Conservation (phyloP, 1,140 invertebrate species). For the Aphelenchoides besseyi region DNA sequence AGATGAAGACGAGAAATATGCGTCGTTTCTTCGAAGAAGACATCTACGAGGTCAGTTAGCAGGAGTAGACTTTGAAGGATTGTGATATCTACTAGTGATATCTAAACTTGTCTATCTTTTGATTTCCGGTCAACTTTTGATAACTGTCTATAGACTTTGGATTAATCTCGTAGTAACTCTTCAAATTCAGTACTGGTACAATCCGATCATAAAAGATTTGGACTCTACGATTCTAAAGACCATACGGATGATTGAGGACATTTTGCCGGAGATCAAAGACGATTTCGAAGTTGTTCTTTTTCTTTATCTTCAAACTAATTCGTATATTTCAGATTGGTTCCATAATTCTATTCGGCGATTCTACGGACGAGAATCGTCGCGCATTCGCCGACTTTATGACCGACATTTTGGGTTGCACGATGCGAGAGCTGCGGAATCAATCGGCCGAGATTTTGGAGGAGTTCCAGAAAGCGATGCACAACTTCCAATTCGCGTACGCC, state of each 20-base stretch:
- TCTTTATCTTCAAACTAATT: not conserved
- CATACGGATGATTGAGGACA: conserved; percentile 51
- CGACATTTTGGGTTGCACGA: conserved; percentile 55
- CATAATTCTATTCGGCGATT: conserved; percentile 51
- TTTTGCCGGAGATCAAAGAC: conserved; percentile 31
- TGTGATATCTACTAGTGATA: conserved; percentile 8
- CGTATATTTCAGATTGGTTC: conserved; percentile 47
- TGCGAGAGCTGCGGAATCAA: conserved; percentile 53
- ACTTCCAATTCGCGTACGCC: conserved; percentile 45
- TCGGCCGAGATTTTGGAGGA: conserved; percentile 48
- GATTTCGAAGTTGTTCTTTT: conserved; percentile 32
- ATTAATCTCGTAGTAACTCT: not conserved
- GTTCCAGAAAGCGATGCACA: conserved; percentile 52
- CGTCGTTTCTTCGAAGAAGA: conserved; percentile 61
- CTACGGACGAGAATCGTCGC: conserved; percentile 27
- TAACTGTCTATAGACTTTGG: not conserved
- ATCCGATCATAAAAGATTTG: conserved; percentile 53
- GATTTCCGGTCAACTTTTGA: too few species aligned
- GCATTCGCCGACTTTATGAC: conserved; percentile 48
- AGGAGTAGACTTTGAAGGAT: not conserved
- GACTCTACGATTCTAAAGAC: conserved; percentile 51
- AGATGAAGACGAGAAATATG: conserved; percentile 61
- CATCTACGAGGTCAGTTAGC: conserved; percentile 55
- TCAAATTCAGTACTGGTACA: conserved; percentile 49
- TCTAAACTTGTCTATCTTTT: not conserved